These are phyloP conservation scores for Melanotaenia pygmaea DNA, from an alignment of 2,797 vertebrate genomes.

Conservation along the genomic window DNA sequence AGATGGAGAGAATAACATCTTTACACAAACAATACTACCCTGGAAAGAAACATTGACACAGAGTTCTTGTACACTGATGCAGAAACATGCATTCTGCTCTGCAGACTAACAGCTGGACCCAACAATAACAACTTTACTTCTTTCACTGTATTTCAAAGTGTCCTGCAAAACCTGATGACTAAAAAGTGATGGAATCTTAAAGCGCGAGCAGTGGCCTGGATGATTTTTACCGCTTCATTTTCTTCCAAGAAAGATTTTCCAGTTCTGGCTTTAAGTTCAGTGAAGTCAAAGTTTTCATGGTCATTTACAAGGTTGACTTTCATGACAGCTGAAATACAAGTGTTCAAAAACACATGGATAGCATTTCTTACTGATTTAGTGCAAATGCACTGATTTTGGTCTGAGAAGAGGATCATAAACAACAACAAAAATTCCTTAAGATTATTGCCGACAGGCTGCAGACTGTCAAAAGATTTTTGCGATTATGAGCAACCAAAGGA, in stretches of 20 bases:
- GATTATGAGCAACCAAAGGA: not conserved
- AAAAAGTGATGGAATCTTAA: not conserved
- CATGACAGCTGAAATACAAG: conserved; percentile 5
- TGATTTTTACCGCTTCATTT: not conserved
- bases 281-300: conserved; percentile 11
- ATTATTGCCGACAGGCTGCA: conserved; percentile 26
- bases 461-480: conserved; percentile 11
- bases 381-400: conserved; percentile 30
- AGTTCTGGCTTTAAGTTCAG: not conserved
- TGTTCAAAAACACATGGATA: conserved; percentile 6
- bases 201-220: not conserved
- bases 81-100: conserved; percentile 61
- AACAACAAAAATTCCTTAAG: not conserved
- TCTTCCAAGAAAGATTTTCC: not conserved
- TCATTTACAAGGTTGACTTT: conserved; percentile 52
- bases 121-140: conserved; percentile 14
- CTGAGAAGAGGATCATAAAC: conserved; percentile 3
- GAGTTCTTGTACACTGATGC: conserved; percentile 40
- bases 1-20: conserved; percentile 42
- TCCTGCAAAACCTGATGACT: not conserved
- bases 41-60: conserved; percentile 35
- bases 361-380: not conserved
- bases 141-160: not conserved
- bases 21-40: conserved; percentile 63
- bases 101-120: conserved; percentile 47